Evolutionary conservation across 2,797 vertebrate genomes (phyloP).

Genomic region (Eupleurogrammus muticus): DNA sequence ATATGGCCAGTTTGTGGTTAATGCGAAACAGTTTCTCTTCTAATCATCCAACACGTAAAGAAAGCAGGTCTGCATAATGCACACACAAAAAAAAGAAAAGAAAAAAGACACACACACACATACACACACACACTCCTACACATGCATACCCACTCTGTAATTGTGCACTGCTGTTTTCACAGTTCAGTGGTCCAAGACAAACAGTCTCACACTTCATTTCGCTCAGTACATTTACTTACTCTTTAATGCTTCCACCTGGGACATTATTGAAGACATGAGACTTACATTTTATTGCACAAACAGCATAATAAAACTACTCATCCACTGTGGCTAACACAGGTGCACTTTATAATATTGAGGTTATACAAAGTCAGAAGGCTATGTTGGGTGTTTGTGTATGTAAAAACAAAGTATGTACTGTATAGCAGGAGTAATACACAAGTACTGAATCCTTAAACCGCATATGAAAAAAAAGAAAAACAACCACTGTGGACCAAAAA

Average conservation of each 20-base stretch:
- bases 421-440: too few species aligned
- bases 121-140: slow-evolving; percentile 2
- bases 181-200: slow-evolving; percentile 41
- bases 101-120: too few species aligned
- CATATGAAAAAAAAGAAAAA: too few species aligned
- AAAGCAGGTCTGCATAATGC: slow-evolving; percentile 4
- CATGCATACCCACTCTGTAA: neutral
- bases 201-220: slow-evolving; percentile 49
- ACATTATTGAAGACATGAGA: slow-evolving; percentile 24
- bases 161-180: slow-evolving; percentile 24
- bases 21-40: neutral
- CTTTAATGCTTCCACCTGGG: slow-evolving; percentile 26
- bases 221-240: slow-evolving; percentile 23
- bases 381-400: neutral
- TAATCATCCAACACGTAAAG: neutral
- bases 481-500: too few species aligned
- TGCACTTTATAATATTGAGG: neutral
- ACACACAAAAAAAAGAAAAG: too few species aligned
- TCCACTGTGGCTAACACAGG: slow-evolving; percentile 3
- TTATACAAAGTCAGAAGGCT: neutral
- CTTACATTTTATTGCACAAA: slow-evolving; percentile 2
- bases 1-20: neutral
- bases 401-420: too few species aligned
- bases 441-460: too few species aligned
- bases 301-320: neutral